Evolutionary conservation across 2,888 invertebrate species (phyloP).

Genomic region (Corbicula japonica): DNA sequence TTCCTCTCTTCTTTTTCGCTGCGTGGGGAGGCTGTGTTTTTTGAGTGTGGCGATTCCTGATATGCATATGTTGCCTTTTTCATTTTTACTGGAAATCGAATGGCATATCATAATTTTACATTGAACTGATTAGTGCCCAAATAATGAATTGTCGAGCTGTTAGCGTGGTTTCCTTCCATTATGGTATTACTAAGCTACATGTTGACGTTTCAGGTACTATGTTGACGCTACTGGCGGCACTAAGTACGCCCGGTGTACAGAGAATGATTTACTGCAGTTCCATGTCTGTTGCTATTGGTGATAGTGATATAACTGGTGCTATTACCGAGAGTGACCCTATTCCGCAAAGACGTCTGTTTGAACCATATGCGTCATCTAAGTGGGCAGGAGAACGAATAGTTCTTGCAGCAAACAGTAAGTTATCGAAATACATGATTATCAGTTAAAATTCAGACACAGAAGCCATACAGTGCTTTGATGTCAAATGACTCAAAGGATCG

Average conservation of each 20-base stretch:
- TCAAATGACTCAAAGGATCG: not conserved
- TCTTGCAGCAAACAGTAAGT: slow-evolving; percentile 39
- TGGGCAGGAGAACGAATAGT: slow-evolving; percentile 37
- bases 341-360: slow-evolving; percentile 32
- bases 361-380: slow-evolving; percentile 41
- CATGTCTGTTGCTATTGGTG: slow-evolving; percentile 44
- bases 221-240: slow-evolving; percentile 25
- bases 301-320: slow-evolving; percentile 43
- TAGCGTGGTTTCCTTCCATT: too few relatives aligned
- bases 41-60: too few relatives aligned
- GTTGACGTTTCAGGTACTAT: slow-evolving; percentile 43
- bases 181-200: too few relatives aligned
- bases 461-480: not conserved
- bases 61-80: too few relatives aligned
- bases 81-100: too few relatives aligned
- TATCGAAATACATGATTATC: too few relatives aligned
- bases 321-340: slow-evolving; percentile 69
- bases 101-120: too few relatives aligned
- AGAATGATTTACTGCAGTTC: slow-evolving; percentile 54
- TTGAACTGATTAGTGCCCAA: too few relatives aligned
- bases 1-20: too few relatives aligned
- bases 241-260: slow-evolving; percentile 23
- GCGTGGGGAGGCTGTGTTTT: too few relatives aligned
- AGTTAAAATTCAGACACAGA: too few relatives aligned
- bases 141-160: too few relatives aligned